Evolutionary conservation across 2,888 invertebrate species (phyloP).

Genomic region (Brenthis daphne): DNA sequence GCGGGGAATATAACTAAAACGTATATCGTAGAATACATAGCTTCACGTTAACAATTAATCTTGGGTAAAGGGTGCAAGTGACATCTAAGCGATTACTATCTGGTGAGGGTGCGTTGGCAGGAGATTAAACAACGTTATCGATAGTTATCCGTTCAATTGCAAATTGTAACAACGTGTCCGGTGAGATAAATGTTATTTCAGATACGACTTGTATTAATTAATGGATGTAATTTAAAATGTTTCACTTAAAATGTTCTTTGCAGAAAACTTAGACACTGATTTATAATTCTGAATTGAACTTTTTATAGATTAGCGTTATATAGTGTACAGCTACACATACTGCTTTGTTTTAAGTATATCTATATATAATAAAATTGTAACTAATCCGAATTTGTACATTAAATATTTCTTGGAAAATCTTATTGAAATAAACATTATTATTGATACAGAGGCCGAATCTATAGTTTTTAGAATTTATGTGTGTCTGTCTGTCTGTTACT

Average conservation of each 20-base stretch:
- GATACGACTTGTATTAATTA: conserved; percentile 1
- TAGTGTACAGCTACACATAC: too few relatives aligned
- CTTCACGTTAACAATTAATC: conserved; percentile 40
- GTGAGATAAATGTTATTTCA: conserved; percentile 15
- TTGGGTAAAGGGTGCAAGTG: conserved; percentile 39
- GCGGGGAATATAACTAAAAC: conserved; percentile 1
- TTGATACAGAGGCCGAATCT: too few relatives aligned
- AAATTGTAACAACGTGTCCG: conserved; percentile 21
- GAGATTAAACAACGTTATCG: conserved; percentile 32
- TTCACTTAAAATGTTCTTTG: neutral
- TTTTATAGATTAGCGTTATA: too few relatives aligned
- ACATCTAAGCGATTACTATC: conserved; percentile 42
- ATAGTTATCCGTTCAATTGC: conserved; percentile 23
- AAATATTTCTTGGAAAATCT: too few relatives aligned
- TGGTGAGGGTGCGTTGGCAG: conserved; percentile 29
- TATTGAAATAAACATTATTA: too few relatives aligned
- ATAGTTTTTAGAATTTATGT: too few relatives aligned
- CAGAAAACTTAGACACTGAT: too few relatives aligned
- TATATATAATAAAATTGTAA: too few relatives aligned
- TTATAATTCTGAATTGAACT: too few relatives aligned
- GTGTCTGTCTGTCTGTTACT: too few relatives aligned
- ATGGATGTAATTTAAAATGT: conserved; percentile 4
- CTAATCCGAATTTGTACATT: too few relatives aligned
- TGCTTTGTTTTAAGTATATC: too few relatives aligned
- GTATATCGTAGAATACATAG: conserved; percentile 12